Conservation (phyloP, 2,888 invertebrate genomes). For the Lasioglossum villosulum region DNA sequence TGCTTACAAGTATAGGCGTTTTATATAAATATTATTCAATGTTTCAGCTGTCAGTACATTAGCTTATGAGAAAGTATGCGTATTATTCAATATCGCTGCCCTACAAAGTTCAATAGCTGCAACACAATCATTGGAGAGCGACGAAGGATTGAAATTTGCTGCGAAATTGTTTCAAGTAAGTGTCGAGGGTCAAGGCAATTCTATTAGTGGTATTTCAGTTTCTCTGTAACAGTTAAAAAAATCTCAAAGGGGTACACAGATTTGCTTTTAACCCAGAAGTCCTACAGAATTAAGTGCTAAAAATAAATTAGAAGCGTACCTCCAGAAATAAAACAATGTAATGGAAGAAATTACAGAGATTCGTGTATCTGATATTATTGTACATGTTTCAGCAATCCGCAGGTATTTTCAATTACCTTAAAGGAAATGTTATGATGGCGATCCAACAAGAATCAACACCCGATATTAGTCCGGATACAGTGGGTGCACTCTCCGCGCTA, state of each 20-base stretch:
- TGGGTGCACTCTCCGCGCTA: slow-evolving; percentile 93
- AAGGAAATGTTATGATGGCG: slow-evolving; percentile 91
- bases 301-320: too few species aligned
- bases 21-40: slow-evolving; percentile 1
- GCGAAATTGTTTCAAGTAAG: slow-evolving; percentile 95
- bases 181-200: background rate
- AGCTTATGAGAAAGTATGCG: slow-evolving; percentile 96
- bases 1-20: background rate
- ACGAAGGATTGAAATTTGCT: slow-evolving; percentile 96
- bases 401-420: slow-evolving; percentile 95
- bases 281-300: too few species aligned
- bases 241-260: too few species aligned
- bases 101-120: slow-evolving; percentile 95
- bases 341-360: background rate
- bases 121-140: slow-evolving; percentile 93
- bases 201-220: too few species aligned
- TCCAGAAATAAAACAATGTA: background rate
- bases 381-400: slow-evolving; percentile 89
- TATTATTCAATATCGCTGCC: slow-evolving; percentile 98
- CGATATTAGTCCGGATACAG: slow-evolving; percentile 96
- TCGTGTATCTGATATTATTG: background rate
- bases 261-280: too few species aligned
- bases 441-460: slow-evolving; percentile 98
- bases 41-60: slow-evolving; percentile 93
- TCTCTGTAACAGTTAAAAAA: too few species aligned